Evolutionary conservation across 92 coral and sea anemone species (phyloP), one percentile per base, ranked within the genome.

Genomic region (Palythoa grandis): DNA sequence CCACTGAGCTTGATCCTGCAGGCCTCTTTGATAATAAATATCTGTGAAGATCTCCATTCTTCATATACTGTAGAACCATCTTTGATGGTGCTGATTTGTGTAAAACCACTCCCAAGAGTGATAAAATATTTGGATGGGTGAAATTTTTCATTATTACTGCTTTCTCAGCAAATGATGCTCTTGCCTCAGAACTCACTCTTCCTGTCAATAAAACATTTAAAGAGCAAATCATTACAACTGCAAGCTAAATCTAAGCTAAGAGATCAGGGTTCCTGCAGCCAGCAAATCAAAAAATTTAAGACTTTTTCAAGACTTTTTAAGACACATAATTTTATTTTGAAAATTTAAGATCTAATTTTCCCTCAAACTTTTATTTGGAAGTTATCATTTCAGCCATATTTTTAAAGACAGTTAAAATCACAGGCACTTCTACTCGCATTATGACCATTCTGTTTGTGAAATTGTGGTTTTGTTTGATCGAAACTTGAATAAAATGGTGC

Each of bases 21-120:
- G 88, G 91, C 56, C 91, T 69, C 65, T 89, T 80, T 74, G 86
- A 82, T 88, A 77, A 85, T 52, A 94, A 79, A 37, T 87, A 89
- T 61, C 90, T 88, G 15, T 79, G 77, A 1, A 94, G 89, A 66
- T 82, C 92, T 2, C 88, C 89, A 77, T 86, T 85, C 78, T 83
- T 83, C 57, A 74, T 86, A 40, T 87, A 86, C 13, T 88, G 93
- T 40, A 83, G 72, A 1, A 92, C 79, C 13, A 94, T 58, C 82
- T 92, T 86, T 50, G 93, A 91, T 65, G 93, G 89, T 7, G 92
- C 84, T 7, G 92, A 70, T 38, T 89, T 89, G 8, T 88, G 90
- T 39, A 94, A 77, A 4, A 92, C 92, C 38, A 90, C 92, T 4
- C 97, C 97, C 43, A 94, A 75, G 14, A 92, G 95, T 22, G 91